Evolutionary conservation across 2,113 vertebrate genomes (phyloP).

Genomic region (Callionymus lyra): DNA sequence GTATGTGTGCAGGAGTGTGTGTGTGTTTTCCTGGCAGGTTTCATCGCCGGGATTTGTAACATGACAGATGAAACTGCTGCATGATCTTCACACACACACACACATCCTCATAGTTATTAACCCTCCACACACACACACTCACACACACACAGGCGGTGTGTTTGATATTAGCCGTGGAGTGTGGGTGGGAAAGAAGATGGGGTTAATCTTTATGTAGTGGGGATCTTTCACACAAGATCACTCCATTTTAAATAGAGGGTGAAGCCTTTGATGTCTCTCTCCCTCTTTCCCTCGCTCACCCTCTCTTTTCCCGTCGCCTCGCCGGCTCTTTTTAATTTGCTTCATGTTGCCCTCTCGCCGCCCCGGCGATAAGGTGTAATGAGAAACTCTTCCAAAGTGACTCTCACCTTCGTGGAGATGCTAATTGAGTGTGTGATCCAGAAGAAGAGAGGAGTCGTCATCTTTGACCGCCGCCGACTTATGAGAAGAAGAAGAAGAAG

Average conservation of each 20-base stretch:
- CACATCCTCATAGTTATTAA: constrained; percentile 49
- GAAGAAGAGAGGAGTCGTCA: constrained; percentile 13
- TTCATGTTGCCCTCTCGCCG: constrained; percentile 38
- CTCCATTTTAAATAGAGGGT: constrained; percentile 53
- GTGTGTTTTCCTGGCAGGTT: constrained; percentile 22
- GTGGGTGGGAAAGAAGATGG: constrained; percentile 23
- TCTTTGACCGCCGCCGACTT: constrained; percentile 17
- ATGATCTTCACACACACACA: constrained; percentile 20
- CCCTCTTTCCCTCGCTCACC: constrained; percentile 18
- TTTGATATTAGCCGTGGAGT: constrained; percentile 42
- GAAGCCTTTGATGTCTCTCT: constrained; percentile 57
- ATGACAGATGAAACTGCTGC: constrained; percentile 32
- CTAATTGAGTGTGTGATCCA: constrained; percentile 33
- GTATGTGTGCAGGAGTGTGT: constrained; percentile 3
- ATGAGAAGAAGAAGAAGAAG: constrained; percentile 4
- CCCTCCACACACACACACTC: constrained; percentile 51
- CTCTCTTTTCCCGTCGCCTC: constrained; percentile 19
- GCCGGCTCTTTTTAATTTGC: constrained; percentile 45
- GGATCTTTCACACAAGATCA: constrained; percentile 57
- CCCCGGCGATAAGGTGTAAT: constrained; percentile 60
- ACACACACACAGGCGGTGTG: constrained; percentile 47
- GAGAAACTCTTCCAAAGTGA: constrained; percentile 53
- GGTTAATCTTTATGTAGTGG: constrained; percentile 58
- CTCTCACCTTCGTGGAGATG: constrained; percentile 42
- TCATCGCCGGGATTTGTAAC: constrained; percentile 33